These are phyloP conservation scores for Cyphomyrus plagiostoma DNA, from an alignment of 2,113 vertebrate species.

Conservation along the genomic window DNA sequence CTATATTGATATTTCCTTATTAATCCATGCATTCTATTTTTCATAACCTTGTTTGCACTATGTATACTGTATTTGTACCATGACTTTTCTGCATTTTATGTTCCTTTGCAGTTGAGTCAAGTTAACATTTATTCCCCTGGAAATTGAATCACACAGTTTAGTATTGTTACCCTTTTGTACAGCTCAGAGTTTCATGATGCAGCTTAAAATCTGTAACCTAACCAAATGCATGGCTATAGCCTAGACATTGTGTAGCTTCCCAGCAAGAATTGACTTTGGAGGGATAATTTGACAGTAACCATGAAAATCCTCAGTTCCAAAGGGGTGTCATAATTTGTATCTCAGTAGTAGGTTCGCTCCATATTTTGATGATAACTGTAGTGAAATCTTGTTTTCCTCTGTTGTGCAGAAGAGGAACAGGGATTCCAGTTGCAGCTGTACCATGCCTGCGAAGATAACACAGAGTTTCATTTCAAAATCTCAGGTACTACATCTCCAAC, in stretches of 20 bases:
- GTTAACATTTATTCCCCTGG: not conserved
- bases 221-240: not conserved
- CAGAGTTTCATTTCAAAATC: conserved; percentile 19
- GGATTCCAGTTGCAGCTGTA: conserved; percentile 52
- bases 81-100: not conserved
- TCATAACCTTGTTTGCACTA: not conserved
- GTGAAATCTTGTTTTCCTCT: not conserved
- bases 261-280: not conserved
- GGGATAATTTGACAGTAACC: not conserved
- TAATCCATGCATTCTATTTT: not conserved
- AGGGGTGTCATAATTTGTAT: not conserved
- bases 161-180: not conserved
- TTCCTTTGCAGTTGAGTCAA: not conserved
- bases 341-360: not conserved
- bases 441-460: conserved; percentile 45
- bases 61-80: not conserved
- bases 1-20: not conserved
- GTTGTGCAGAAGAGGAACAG: conserved; percentile 42
- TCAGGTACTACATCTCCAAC: conserved; percentile 19
- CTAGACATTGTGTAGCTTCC: too few relatives aligned
- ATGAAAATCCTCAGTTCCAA: not conserved
- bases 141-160: not conserved
- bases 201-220: not conserved
- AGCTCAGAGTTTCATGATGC: not conserved
- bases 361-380: not conserved